Base-by-base conservation (phyloP, 2,113 vertebrate species). In the Caloenas nicobarica region DNA sequence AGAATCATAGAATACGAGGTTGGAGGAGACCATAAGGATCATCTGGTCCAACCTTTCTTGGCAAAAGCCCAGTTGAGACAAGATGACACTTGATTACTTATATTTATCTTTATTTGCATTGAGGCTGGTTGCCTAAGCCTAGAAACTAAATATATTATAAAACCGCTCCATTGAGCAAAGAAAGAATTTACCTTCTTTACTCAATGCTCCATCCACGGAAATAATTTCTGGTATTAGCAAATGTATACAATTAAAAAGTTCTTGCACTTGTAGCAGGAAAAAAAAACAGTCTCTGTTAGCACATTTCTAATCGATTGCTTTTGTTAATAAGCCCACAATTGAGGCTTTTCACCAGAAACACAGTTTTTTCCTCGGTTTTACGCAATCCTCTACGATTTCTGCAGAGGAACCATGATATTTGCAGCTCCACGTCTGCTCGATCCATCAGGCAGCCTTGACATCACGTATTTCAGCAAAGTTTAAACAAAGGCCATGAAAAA, bases 401-500 rank as follows among this genome's bases (percentile, higher is more conserved):
- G 53, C 65, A 48, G 48, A 66, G 34, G 57, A 71, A 2, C 50
- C 1, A 3, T 13, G 60, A 40, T 36, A 79, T 53, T 12, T 57
- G 44, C 88, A 42, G 72, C 74, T 90, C 82, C 18, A 58, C 0
- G 36, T 70, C 94, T 94, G 94, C 82, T 94, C 8, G 9, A 95
- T 91, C 70, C 90, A 95, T 94, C 94, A 96, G 88, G 85, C 69
- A 94, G 54, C 72, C 74, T 51, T 74, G 88, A 88, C 72, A 83
- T 88, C 72, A 69, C 3, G 25, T 44, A 50, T 88, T 95, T 94
- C 86, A 95, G 80, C 71, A 64, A 40, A 95, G 89, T 91, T 97
- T 88, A 96, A 96, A 97, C 89, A 95, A 95, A 96, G 90, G 77
- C 91, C 25, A 11, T 57, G 91, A 81, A 79, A 90, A 94, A 97